Conservation (phyloP, 1,140 invertebrate species). For the Battus philenor region DNA sequence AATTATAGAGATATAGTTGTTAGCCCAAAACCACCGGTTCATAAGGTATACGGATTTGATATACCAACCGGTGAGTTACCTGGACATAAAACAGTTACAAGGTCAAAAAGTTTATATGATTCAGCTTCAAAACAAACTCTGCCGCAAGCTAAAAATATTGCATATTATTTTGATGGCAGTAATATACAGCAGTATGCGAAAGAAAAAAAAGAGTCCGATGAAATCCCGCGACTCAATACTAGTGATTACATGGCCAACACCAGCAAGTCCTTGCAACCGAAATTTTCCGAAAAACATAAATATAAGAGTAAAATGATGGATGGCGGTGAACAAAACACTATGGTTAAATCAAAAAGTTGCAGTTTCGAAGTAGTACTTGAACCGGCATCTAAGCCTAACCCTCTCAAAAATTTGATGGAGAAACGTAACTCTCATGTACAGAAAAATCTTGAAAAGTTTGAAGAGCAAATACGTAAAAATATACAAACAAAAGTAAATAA, state of each 20-base stretch:
- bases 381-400: conserved; percentile 63
- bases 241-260: conserved; percentile 75
- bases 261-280: conserved; percentile 63
- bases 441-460: conserved; percentile 74
- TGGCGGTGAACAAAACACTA: conserved; percentile 59
- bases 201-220: conserved; percentile 59
- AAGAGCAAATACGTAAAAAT: conserved; percentile 71
- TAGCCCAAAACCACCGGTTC: conserved; percentile 35
- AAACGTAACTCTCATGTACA: conserved; percentile 72
- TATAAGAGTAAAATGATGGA: conserved; percentile 61
- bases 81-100: conserved; percentile 66
- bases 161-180: conserved; percentile 77
- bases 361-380: conserved; percentile 74
- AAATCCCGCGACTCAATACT: conserved; percentile 76
- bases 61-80: conserved; percentile 42
- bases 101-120: conserved; percentile 71
- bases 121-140: conserved; percentile 52
- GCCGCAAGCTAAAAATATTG: conserved; percentile 68
- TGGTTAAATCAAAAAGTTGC: conserved; percentile 72
- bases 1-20: conserved; percentile 37
- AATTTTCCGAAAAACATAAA: conserved; percentile 66
- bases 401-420: conserved; percentile 66
- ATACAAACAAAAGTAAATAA: conserved; percentile 72
- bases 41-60: conserved; percentile 61
- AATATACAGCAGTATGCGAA: conserved; percentile 56